A percentile compares a stretch with the other conserved stretches of the same genome.
Conservation (phyloP, 2,113 vertebrate species). For the Hyperopisus bebe region DNA sequence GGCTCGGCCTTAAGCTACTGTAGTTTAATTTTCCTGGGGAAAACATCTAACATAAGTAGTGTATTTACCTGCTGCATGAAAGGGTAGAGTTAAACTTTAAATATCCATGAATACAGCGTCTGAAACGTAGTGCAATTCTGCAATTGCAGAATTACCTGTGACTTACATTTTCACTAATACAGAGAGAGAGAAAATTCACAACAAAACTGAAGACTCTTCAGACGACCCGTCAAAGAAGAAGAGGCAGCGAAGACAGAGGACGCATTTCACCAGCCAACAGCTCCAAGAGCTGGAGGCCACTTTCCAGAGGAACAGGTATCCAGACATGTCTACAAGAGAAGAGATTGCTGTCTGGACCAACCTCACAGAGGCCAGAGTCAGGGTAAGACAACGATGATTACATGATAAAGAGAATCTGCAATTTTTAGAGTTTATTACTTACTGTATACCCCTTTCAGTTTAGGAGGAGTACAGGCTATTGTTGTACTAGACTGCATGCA, state of each 20-base stretch:
- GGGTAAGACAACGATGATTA: slow-evolving; percentile 64
- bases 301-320: slow-evolving; percentile 95
- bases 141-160: neutral
- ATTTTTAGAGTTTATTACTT: neutral
- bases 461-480: neutral
- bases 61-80: neutral
- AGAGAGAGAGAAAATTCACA: slow-evolving; percentile 93
- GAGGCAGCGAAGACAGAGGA: slow-evolving; percentile 87
- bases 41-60: neutral
- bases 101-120: neutral
- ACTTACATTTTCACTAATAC: slow-evolving; percentile 30
- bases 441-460: neutral
- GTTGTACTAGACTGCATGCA: neutral
- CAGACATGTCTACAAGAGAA: slow-evolving; percentile 96
- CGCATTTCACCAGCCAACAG: slow-evolving; percentile 96
- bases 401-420: neutral
- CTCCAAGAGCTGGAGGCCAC: slow-evolving; percentile 96
- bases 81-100: neutral
- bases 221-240: slow-evolving; percentile 98
- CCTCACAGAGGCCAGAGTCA: slow-evolving; percentile 93
- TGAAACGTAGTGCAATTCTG: neutral
- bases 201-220: slow-evolving; percentile 84
- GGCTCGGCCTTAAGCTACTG: slow-evolving; percentile 44
- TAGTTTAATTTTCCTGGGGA: neutral
- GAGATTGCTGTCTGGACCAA: slow-evolving; percentile 99